A percentile compares a stretch with the other conserved stretches of the same genome.
These are phyloP conservation scores for Petrosia ficiformis DNA, from an alignment of 37 sponge, comb jelly and placozoan species.

Conservation along the genomic window DNA sequence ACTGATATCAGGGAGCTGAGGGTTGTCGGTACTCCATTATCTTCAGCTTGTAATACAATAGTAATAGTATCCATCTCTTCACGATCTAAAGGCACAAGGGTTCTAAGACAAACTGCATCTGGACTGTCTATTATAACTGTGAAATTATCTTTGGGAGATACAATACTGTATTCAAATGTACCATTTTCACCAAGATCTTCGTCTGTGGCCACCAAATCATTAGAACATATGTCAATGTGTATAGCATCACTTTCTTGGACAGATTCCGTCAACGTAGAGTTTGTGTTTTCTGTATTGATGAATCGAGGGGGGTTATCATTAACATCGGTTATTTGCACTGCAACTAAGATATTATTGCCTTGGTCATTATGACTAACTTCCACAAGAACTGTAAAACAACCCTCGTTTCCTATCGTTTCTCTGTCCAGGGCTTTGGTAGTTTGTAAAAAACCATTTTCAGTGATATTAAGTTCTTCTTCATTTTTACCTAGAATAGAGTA, in stretches of 20 bases:
- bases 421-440: slow-evolving; percentile 28
- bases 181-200: not conserved
- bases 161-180: not conserved
- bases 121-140: not conserved
- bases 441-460: slow-evolving; percentile 21
- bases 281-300: not conserved
- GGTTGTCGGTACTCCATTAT: slow-evolving; percentile 2
- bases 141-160: not conserved
- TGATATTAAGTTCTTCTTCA: not conserved
- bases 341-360: not conserved
- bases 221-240: not conserved
- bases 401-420: slow-evolving; percentile 14
- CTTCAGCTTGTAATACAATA: slow-evolving; percentile 11
- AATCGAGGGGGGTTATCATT: slow-evolving; percentile 29
- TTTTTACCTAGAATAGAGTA: too few species aligned
- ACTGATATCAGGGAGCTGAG: not conserved
- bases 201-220: not conserved
- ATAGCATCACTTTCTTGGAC: not conserved
- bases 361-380: not conserved
- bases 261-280: not conserved
- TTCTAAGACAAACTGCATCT: slow-evolving; percentile 6
- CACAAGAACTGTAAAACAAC: not conserved
- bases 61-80: not conserved
- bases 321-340: not conserved
- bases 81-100: not conserved